These are phyloP conservation scores for Morone saxatilis DNA, from an alignment of 2,113 vertebrate species.

Conservation along the genomic window DNA sequence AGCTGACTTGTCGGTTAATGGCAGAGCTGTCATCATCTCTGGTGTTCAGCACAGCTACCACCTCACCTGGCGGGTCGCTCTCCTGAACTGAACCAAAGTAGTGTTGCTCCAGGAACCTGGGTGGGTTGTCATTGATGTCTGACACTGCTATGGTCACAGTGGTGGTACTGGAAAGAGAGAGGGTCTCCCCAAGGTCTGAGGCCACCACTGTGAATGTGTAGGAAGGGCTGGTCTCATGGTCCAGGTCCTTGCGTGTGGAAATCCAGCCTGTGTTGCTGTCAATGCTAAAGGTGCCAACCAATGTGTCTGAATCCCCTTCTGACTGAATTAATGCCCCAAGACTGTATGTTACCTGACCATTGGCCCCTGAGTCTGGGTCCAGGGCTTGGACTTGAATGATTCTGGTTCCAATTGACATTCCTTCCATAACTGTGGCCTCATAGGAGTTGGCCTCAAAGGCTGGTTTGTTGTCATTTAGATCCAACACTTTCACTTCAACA, in stretches of 20 bases:
- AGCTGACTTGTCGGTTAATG: conserved; percentile 95
- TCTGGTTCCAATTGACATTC: conserved; percentile 91
- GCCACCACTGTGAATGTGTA: conserved; percentile 94
- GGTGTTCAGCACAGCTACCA: conserved; percentile 95
- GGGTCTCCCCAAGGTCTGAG: conserved; percentile 91
- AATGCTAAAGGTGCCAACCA: conserved; percentile 88
- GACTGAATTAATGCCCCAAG: conserved; percentile 81
- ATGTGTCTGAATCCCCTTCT: conserved; percentile 83
- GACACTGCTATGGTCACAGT: conserved; percentile 91
- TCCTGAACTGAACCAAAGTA: conserved; percentile 93
- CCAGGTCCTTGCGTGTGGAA: conserved; percentile 91
- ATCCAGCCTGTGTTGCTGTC: conserved; percentile 97
- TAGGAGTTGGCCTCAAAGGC: conserved; percentile 90
- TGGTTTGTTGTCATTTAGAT: conserved; percentile 97
- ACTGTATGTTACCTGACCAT: conserved; percentile 94
- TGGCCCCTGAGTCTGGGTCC: conserved; percentile 92
- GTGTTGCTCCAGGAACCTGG: conserved; percentile 89
- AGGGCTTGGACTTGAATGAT: conserved; percentile 91
- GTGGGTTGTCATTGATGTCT: conserved; percentile 95
- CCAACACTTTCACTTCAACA: conserved; percentile 92
- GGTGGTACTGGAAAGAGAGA: conserved; percentile 90
- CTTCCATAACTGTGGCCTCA: conserved; percentile 92
- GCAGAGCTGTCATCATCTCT: conserved; percentile 93
- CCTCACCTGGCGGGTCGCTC: conserved; percentile 93
- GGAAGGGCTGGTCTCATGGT: conserved; percentile 91